Evolutionary conservation across 1,140 invertebrate genomes (phyloP).

Genomic region (Heliconius melpomene): DNA sequence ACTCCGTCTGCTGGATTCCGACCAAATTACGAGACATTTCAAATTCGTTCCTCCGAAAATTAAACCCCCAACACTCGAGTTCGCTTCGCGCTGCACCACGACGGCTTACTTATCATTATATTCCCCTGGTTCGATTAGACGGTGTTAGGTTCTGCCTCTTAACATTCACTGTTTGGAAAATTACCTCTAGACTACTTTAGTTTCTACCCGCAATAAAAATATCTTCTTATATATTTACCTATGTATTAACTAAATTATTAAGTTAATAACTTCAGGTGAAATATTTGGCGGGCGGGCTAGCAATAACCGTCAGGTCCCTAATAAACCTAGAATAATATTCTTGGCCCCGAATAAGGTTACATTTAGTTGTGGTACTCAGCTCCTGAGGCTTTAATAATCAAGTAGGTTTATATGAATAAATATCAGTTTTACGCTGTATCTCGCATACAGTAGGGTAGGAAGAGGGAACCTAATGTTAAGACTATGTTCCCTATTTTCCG

Average conservation of each 20-base stretch:
- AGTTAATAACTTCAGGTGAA: constrained; percentile 3
- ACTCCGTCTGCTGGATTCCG: no score
- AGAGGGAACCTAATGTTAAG: no score
- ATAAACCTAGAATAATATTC: constrained; percentile 16
- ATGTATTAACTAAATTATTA: neutral
- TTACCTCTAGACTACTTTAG: neutral
- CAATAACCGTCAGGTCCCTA: constrained; percentile 10
- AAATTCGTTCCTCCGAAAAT: no score
- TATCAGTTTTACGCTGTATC: neutral
- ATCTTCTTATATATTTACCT: neutral
- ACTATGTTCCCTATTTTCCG: no score
- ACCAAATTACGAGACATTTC: no score
- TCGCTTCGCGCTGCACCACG: no score
- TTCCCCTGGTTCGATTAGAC: no score
- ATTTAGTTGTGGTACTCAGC: neutral
- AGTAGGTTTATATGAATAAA: neutral
- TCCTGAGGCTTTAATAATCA: neutral
- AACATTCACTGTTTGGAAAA: neutral
- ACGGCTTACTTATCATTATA: no score
- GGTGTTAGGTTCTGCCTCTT: neutral
- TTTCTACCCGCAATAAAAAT: neutral
- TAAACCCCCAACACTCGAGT: no score
- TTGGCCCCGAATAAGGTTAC: neutral
- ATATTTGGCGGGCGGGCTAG: neutral
- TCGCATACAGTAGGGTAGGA: no score